phyloP scores from a whole-genome alignment of 30 jellyfish, hydroid and myxozoan species.

The Sanderia malayensis region DNA sequence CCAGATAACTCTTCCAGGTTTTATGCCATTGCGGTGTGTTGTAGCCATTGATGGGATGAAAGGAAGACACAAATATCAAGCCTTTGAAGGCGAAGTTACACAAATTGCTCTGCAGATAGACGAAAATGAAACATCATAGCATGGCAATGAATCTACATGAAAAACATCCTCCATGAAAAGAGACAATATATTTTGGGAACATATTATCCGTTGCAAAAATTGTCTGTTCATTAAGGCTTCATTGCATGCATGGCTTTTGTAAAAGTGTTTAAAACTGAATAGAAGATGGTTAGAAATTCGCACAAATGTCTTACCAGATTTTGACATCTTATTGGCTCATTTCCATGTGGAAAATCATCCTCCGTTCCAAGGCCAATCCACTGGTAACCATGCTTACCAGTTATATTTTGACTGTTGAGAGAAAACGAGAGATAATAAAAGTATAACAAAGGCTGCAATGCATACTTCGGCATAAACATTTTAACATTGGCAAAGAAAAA shows the following conservation, averaged over 20 bases:
- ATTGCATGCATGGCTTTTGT: too few relatives aligned
- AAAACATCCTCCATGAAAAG: too few relatives aligned
- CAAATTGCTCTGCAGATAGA: conserved; percentile 29
- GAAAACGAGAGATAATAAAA: too few relatives aligned
- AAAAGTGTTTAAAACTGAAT: too few relatives aligned
- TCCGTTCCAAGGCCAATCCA: conserved; percentile 92
- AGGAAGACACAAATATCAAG: conserved; percentile 51
- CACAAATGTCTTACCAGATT: conserved; percentile 61
- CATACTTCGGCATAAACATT: too few relatives aligned
- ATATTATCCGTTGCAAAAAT: too few relatives aligned
- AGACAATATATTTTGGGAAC: too few relatives aligned
- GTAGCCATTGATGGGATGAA: conserved; percentile 72
- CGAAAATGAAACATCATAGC: background rate
- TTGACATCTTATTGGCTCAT: conserved; percentile 83
- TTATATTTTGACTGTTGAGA: conserved; percentile 74
- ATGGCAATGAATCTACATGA: too few relatives aligned
- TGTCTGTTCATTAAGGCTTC: too few relatives aligned
- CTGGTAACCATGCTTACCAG: conserved; percentile 78
- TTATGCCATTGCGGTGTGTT: conserved; percentile 65
- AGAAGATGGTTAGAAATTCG: too few relatives aligned
- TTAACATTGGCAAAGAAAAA: too few relatives aligned
- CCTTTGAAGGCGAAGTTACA: conserved; percentile 87
- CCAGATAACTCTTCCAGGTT: conserved; percentile 62
- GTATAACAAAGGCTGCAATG: too few relatives aligned
- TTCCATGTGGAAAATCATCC: conserved; percentile 77